These are phyloP conservation scores for Stenichneumon culpator DNA, from an alignment of 2,888 invertebrate genomes.

Conservation along the genomic window DNA sequence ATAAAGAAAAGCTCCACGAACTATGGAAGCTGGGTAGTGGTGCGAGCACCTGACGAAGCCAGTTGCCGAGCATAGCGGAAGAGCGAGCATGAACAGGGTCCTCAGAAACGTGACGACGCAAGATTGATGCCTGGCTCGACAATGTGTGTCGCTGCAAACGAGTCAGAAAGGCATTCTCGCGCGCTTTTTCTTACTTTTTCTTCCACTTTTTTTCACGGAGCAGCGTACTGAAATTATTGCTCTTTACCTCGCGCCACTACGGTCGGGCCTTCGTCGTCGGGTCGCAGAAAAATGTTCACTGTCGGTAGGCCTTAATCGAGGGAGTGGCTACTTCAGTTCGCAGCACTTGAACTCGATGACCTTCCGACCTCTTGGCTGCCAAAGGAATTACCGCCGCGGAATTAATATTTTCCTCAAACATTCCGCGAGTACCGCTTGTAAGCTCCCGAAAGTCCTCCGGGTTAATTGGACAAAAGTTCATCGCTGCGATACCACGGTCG, in stretches of 20 bases:
- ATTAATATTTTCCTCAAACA: slow-evolving; percentile 20
- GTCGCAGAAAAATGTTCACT: slow-evolving; percentile 33
- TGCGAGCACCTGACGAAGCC: slow-evolving; percentile 7
- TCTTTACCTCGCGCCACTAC: slow-evolving; percentile 27
- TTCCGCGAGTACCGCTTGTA: background rate
- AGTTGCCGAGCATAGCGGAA: slow-evolving; percentile 26
- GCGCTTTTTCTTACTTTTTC: background rate
- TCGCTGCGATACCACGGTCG: background rate
- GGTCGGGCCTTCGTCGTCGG: slow-evolving; percentile 24
- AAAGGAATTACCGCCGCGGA: slow-evolving; percentile 16
- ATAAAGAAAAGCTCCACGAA: background rate
- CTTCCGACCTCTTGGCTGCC: slow-evolving; percentile 52
- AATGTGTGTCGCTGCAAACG: slow-evolving; percentile 12
- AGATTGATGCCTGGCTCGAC: slow-evolving; percentile 42
- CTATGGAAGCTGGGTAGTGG: slow-evolving; percentile 1
- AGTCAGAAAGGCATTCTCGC: slow-evolving; percentile 7
- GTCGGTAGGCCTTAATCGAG: slow-evolving; percentile 52
- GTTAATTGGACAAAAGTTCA: background rate
- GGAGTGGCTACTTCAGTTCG: slow-evolving; percentile 60
- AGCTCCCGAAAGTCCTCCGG: background rate
- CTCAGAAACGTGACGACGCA: slow-evolving; percentile 39
- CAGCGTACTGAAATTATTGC: slow-evolving; percentile 34
- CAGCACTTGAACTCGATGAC: slow-evolving; percentile 64
- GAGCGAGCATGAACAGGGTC: slow-evolving; percentile 25
- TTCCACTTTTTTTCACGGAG: slow-evolving; percentile 17